phyloP scores from a whole-genome alignment of 2,888 invertebrate species.

The Erebia epiphron region DNA sequence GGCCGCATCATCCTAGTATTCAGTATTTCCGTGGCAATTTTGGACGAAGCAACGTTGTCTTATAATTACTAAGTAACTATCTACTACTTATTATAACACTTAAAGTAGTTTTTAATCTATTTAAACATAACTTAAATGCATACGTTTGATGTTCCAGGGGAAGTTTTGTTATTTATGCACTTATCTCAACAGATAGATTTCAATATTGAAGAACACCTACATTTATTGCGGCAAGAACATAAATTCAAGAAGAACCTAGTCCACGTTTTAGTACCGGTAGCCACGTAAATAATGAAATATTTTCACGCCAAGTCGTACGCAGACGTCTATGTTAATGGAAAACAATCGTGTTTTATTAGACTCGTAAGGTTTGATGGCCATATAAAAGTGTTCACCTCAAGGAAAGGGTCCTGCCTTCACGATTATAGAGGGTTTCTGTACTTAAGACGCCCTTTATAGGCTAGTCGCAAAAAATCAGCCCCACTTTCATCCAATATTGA shows the following conservation, averaged over 20 bases:
- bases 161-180: too few species aligned
- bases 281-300: slow-evolving; percentile 30
- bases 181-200: background rate
- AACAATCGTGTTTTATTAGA: slow-evolving; percentile 81
- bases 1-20: too few species aligned
- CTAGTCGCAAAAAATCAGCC: slow-evolving; percentile 69
- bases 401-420: slow-evolving; percentile 69
- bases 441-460: slow-evolving; percentile 72
- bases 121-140: too few species aligned
- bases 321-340: slow-evolving; percentile 72
- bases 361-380: slow-evolving; percentile 78
- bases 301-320: slow-evolving; percentile 29
- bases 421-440: slow-evolving; percentile 74
- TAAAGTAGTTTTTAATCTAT: too few species aligned
- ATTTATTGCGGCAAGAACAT: slow-evolving; percentile 2
- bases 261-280: slow-evolving; percentile 15
- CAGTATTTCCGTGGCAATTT: too few species aligned
- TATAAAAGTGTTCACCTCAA: slow-evolving; percentile 79
- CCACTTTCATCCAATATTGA: slow-evolving; percentile 46
- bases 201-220: background rate
- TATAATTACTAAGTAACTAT: too few species aligned
- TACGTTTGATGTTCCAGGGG: too few species aligned
- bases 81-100: too few species aligned
- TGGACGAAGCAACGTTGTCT: too few species aligned
- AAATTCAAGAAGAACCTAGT: slow-evolving; percentile 4